Conservation (phyloP, 2,888 invertebrate genomes). For the Ommatoiulus sabulosus region DNA sequence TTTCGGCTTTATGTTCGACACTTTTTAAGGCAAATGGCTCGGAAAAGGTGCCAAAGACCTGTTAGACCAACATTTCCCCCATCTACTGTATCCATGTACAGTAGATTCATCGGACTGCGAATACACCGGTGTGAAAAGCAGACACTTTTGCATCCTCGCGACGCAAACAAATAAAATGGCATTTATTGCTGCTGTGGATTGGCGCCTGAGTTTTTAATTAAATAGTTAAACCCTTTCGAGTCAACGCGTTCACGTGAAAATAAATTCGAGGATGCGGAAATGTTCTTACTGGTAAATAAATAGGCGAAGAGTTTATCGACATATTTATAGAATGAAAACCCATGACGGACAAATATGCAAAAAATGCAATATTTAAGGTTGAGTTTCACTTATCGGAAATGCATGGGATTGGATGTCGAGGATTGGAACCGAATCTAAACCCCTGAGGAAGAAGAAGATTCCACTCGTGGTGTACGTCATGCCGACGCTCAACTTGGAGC, state of each 20-base stretch:
- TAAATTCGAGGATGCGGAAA: not conserved
- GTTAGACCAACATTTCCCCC: conserved; percentile 31
- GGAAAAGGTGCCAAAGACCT: conserved; percentile 35
- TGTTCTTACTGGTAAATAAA: not conserved
- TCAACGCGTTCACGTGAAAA: not conserved
- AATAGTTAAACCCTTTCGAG: not conserved
- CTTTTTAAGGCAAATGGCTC: conserved; percentile 32
- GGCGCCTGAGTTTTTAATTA: not conserved
- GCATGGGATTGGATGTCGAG: too few species aligned
- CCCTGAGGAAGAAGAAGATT: too few species aligned
- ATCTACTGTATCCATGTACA: not conserved
- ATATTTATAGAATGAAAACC: too few species aligned
- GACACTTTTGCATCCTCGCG: not conserved
- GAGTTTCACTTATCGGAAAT: too few species aligned
- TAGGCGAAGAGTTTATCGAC: too few species aligned
- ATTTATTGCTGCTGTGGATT: not conserved
- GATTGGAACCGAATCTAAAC: too few species aligned
- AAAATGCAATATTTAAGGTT: too few species aligned
- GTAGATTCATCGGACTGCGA: not conserved
- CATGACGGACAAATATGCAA: too few species aligned
- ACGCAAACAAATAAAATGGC: not conserved
- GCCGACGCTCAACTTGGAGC: too few species aligned
- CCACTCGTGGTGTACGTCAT: too few species aligned
- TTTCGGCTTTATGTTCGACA: conserved; percentile 35
- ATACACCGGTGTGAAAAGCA: not conserved